These are phyloP conservation scores for Eupithecia inturbata DNA, from an alignment of 2,888 invertebrate species.

Conservation along the genomic window DNA sequence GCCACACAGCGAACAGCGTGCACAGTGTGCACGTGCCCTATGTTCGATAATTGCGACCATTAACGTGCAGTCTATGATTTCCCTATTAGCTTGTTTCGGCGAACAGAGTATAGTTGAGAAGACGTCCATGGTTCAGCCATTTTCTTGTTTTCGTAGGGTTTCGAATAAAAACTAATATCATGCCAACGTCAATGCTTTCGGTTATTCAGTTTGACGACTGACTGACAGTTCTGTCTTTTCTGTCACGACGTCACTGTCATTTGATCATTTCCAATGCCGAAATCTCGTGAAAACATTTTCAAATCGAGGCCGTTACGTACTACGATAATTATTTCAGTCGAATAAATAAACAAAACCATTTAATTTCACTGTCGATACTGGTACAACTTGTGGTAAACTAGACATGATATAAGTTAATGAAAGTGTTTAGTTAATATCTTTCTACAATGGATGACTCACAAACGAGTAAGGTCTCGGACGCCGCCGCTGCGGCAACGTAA, in stretches of 20 bases:
- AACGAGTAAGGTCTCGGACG: constrained; percentile 57
- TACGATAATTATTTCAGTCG: background rate
- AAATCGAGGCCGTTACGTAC: background rate
- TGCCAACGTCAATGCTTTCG: too few species aligned
- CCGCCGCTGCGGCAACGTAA: constrained; percentile 67
- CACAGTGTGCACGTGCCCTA: too few species aligned
- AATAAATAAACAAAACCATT: background rate
- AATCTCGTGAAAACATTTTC: background rate
- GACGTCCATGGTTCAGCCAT: too few species aligned
- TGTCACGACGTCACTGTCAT: background rate
- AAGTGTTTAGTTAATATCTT: constrained; percentile 11
- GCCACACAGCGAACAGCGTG: too few species aligned
- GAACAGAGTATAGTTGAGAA: too few species aligned
- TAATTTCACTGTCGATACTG: background rate
- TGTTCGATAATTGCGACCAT: too few species aligned
- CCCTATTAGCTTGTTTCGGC: too few species aligned
- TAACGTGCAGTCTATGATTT: too few species aligned
- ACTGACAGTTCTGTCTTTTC: background rate
- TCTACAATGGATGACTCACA: constrained; percentile 69
- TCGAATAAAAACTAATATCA: too few species aligned
- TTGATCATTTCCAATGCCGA: background rate
- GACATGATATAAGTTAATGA: constrained; percentile 13
- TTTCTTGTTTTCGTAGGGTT: too few species aligned
- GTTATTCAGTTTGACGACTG: background rate
- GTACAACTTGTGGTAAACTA: background rate